Conservation (phyloP, 2,888 invertebrate species). For the Aspidiotus destructor region DNA sequence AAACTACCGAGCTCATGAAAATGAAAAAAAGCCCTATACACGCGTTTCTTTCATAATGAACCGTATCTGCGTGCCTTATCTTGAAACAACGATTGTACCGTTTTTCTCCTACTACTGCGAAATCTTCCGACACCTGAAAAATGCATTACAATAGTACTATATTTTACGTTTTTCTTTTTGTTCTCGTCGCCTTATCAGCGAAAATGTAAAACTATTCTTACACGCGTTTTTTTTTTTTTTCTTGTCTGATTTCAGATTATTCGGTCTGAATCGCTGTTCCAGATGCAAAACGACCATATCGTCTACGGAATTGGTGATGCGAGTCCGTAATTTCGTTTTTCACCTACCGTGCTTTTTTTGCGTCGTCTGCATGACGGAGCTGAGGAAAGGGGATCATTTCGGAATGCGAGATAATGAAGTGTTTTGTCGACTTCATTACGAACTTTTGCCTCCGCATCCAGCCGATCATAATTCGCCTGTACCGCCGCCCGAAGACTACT, state of each 20-base stretch:
- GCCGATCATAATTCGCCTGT: slow-evolving; percentile 44
- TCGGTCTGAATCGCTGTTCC: slow-evolving; percentile 78
- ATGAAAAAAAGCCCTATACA: too few relatives aligned
- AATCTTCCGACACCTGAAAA: not conserved
- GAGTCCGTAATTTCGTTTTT: slow-evolving; percentile 83
- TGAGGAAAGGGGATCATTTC: slow-evolving; percentile 90
- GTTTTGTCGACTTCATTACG: slow-evolving; percentile 70
- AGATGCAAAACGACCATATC: slow-evolving; percentile 82
- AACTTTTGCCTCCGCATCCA: slow-evolving; percentile 41
- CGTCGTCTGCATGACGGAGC: slow-evolving; percentile 71
- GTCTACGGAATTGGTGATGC: slow-evolving; percentile 88
- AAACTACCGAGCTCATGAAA: too few relatives aligned
- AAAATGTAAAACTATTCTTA: not conserved
- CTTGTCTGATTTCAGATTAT: slow-evolving; percentile 57
- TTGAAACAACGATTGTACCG: too few relatives aligned
- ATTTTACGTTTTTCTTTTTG: slow-evolving; percentile 1
- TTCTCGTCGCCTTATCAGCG: not conserved
- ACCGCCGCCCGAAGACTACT: slow-evolving; percentile 45
- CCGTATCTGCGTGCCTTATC: too few relatives aligned
- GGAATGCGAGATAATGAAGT: slow-evolving; percentile 82
- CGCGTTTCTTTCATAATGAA: too few relatives aligned
- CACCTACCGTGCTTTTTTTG: slow-evolving; percentile 93
- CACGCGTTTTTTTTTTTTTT: not conserved
- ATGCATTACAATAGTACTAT: not conserved
- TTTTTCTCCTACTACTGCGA: too few relatives aligned